Conservation (phyloP, 2,888 invertebrate species). For the Lagria hirta region DNA sequence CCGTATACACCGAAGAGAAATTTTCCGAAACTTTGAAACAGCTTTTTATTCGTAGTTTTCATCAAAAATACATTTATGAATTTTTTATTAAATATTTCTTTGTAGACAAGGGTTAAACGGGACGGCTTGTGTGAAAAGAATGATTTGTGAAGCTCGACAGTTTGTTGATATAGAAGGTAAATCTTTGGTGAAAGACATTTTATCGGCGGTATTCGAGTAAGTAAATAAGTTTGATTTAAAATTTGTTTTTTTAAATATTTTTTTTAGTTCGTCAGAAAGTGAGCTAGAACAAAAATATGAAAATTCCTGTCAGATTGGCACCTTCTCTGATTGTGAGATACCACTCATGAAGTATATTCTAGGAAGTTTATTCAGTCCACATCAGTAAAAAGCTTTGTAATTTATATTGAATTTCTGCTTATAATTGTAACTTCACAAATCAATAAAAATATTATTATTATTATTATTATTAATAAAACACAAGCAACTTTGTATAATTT, state of each 20-base stretch:
- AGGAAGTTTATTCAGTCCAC: slow-evolving; percentile 22
- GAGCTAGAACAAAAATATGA: slow-evolving; percentile 24
- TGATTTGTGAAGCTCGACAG: slow-evolving; percentile 67
- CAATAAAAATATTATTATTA: neutral
- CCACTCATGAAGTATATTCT: slow-evolving; percentile 33
- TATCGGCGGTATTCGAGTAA: slow-evolving; percentile 66
- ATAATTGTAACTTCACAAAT: neutral
- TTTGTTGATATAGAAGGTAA: slow-evolving; percentile 61
- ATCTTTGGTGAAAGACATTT: slow-evolving; percentile 67
- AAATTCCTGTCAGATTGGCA: slow-evolving; percentile 27
- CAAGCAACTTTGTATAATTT: too few species aligned
- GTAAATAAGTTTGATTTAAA: slow-evolving; percentile 34
- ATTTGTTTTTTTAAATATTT: slow-evolving; percentile 3
- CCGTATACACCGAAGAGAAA: slow-evolving; percentile 59
- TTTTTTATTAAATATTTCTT: slow-evolving; percentile 41
- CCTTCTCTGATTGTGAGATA: slow-evolving; percentile 30
- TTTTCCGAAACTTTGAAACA: slow-evolving; percentile 42
- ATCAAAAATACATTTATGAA: slow-evolving; percentile 10
- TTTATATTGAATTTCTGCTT: too few species aligned
- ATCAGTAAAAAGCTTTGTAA: too few species aligned
- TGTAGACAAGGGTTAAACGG: slow-evolving; percentile 65
- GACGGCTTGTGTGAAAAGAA: slow-evolving; percentile 63
- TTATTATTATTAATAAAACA: neutral
- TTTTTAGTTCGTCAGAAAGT: slow-evolving; percentile 23
- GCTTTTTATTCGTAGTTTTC: slow-evolving; percentile 30